Percentiles rank a stretch among this genome's conserved stretches.
These are phyloP conservation scores for Intellagama lesueurii DNA, from an alignment of 2,797 vertebrate genomes.

Conservation along the genomic window DNA sequence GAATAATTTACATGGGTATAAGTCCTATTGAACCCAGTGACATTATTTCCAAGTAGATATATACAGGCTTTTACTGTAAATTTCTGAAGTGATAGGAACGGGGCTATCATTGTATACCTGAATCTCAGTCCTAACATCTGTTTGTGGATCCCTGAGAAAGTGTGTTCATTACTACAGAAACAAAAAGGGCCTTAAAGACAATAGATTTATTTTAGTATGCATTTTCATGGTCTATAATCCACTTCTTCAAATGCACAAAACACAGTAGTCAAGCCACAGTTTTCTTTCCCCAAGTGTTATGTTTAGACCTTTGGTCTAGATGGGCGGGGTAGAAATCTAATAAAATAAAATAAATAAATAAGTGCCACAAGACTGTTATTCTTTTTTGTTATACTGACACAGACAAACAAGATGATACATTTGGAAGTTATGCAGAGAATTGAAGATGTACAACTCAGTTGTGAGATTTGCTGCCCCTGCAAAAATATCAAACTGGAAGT, in stretches of 20 bases:
- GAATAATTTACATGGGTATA: neutral
- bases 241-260: no score
- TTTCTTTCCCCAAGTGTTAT: no score
- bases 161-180: neutral
- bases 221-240: no score
- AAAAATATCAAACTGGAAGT: neutral
- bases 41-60: neutral
- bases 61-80: neutral
- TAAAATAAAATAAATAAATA: no score
- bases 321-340: no score
- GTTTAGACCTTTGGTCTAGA: no score
- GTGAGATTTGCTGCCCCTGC: neutral
- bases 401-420: no score
- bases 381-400: no score
- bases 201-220: no score
- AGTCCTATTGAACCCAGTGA: neutral
- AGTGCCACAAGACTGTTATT: no score
- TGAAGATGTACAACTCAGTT: constrained; percentile 3
- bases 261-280: no score
- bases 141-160: neutral
- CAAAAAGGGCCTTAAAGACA: no score
- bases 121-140: neutral
- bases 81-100: neutral
- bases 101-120: neutral
- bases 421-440: neutral